phyloP scores from a whole-genome alignment of 2,888 invertebrate species.

The Cactoblastis cactorum region DNA sequence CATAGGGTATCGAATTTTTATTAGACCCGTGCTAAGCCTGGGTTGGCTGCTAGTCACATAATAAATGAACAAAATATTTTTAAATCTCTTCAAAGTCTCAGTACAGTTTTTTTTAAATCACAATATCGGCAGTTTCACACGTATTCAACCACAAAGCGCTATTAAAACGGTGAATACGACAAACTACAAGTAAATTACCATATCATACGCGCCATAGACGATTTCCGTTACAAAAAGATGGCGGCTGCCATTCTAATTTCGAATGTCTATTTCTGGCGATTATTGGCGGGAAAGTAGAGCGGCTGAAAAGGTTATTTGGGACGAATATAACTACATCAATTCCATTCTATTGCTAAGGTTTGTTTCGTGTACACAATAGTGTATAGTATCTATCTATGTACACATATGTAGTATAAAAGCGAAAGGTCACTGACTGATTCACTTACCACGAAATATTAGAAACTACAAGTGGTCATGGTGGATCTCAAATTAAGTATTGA shows the following conservation, averaged over 20 bases:
- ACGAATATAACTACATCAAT: background rate
- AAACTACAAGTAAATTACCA: slow-evolving; percentile 10
- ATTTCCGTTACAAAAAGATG: slow-evolving; percentile 19
- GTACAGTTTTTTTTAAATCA: background rate
- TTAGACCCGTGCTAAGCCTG: too few species aligned
- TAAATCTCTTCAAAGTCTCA: too few species aligned
- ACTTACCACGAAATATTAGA: too few species aligned
- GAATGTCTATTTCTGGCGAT: slow-evolving; percentile 39
- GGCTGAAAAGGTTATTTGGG: slow-evolving; percentile 16
- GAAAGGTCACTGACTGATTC: too few species aligned
- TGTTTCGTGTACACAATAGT: too few species aligned
- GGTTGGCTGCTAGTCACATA: too few species aligned
- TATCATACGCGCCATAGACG: slow-evolving; percentile 8
- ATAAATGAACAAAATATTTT: too few species aligned
- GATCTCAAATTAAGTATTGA: too few species aligned
- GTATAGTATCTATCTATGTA: background rate
- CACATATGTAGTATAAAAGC: background rate
- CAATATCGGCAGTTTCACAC: background rate
- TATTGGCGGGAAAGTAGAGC: slow-evolving; percentile 43
- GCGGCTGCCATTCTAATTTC: slow-evolving; percentile 34
- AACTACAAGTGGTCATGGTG: too few species aligned
- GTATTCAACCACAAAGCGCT: background rate
- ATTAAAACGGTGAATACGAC: slow-evolving; percentile 6
- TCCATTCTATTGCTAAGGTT: background rate
- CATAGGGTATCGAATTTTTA: too few species aligned